These are phyloP conservation scores for Typhlichthys subterraneus DNA, from an alignment of 2,797 vertebrate genomes.

Conservation along the genomic window DNA sequence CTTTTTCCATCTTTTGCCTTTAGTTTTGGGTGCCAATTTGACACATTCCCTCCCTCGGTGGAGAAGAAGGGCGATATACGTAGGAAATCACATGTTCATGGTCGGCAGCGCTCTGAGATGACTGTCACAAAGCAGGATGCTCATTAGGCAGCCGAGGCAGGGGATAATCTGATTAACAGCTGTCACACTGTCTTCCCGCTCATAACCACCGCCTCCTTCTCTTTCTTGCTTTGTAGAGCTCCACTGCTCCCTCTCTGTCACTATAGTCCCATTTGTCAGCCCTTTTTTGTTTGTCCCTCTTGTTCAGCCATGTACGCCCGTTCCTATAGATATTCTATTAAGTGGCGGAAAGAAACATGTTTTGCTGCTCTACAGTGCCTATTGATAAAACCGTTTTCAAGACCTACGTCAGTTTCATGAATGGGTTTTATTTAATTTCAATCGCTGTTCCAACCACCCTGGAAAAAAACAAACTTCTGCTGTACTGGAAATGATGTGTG, in stretches of 20 bases:
- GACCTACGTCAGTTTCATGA: too few relatives aligned
- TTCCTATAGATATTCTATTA: too few relatives aligned
- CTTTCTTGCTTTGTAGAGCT: slow-evolving; percentile 46
- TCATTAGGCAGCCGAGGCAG: slow-evolving; percentile 81
- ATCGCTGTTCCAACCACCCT: too few relatives aligned
- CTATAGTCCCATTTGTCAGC: slow-evolving; percentile 19
- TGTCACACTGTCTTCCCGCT: slow-evolving; percentile 76
- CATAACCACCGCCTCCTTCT: slow-evolving; percentile 59
- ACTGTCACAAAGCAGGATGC: slow-evolving; percentile 78
- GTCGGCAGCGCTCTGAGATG: slow-evolving; percentile 72
- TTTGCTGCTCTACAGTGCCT: too few relatives aligned
- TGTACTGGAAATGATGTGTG: too few relatives aligned
- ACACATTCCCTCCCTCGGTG: slow-evolving; percentile 66
- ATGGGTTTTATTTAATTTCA: too few relatives aligned
- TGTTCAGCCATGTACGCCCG: too few relatives aligned
- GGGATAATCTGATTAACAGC: slow-evolving; percentile 84
- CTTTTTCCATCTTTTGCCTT: slow-evolving; percentile 30
- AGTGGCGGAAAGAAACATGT: too few relatives aligned
- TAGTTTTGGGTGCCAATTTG: slow-evolving; percentile 67
- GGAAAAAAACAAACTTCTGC: too few relatives aligned
- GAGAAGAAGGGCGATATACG: slow-evolving; percentile 49
- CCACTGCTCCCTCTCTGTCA: slow-evolving; percentile 47
- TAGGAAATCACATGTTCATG: slow-evolving; percentile 74
- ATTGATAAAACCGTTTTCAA: too few relatives aligned
- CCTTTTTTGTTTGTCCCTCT: slow-evolving; percentile 20